These are phyloP conservation scores for Drosophila triauraria DNA, from an alignment of 1,140 invertebrate species.

Conservation along the genomic window DNA sequence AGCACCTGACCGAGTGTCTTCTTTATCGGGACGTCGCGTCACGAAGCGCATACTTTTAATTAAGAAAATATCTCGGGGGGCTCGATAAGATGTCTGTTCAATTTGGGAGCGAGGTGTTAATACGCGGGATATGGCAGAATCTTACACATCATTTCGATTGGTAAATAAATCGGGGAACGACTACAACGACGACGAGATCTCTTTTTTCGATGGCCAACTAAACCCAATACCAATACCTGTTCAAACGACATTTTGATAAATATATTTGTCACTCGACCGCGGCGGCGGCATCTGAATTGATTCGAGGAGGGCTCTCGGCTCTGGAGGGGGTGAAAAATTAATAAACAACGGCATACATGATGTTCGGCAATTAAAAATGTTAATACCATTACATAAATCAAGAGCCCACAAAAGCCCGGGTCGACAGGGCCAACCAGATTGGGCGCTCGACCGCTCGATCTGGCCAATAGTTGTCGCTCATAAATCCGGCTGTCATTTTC, in stretches of 20 bases:
- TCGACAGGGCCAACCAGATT: constrained; percentile 74
- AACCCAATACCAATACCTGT: constrained; percentile 52
- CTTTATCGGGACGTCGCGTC: constrained; percentile 57
- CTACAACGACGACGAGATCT: constrained; percentile 11
- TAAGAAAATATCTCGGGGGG: constrained; percentile 72
- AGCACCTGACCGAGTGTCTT: constrained; percentile 60
- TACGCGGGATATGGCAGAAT: constrained; percentile 39
- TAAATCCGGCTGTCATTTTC: constrained; percentile 71
- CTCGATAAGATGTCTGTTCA: constrained; percentile 66
- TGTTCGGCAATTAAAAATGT: constrained; percentile 85
- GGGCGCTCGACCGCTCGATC: constrained; percentile 58
- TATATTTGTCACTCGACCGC: constrained; percentile 77
- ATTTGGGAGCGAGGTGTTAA: constrained; percentile 52
- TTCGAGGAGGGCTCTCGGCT: constrained; percentile 27
- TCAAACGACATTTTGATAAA: constrained; percentile 75
- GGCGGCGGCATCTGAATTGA: constrained; percentile 15
- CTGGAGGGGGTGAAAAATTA: constrained; percentile 70
- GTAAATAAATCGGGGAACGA: constrained; percentile 44
- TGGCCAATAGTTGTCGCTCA: constrained; percentile 81
- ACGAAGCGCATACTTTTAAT: constrained; percentile 67
- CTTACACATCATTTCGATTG: constrained; percentile 52
- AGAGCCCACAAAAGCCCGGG: constrained; percentile 61
- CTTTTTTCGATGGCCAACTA: constrained; percentile 31
- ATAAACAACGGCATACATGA: constrained; percentile 84
- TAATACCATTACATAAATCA: constrained; percentile 84